These are phyloP conservation scores for Tineola bisselliella DNA, from an alignment of 2,888 invertebrate genomes.

Conservation along the genomic window DNA sequence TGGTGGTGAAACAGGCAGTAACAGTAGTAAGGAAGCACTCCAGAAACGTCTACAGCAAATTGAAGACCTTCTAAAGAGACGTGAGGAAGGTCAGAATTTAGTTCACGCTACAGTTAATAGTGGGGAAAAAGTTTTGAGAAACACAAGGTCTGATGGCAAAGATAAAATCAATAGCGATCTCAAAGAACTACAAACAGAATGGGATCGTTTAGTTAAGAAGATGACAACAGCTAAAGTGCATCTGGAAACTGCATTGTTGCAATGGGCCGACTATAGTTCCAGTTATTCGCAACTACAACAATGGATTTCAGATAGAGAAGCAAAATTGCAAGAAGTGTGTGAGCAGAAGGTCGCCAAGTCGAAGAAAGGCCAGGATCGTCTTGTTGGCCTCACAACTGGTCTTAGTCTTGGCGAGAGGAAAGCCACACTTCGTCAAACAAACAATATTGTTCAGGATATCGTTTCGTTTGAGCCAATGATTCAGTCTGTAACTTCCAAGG, in stretches of 20 bases:
- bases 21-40: constrained; percentile 83
- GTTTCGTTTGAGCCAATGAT: constrained; percentile 98
- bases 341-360: constrained; percentile 85
- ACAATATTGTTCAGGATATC: constrained; percentile 95
- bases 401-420: constrained; percentile 86
- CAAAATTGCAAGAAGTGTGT: constrained; percentile 88
- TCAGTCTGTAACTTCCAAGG: constrained; percentile 93
- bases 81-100: constrained; percentile 88
- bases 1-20: constrained; percentile 81
- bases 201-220: constrained; percentile 91
- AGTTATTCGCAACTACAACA: constrained; percentile 91
- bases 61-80: constrained; percentile 80
- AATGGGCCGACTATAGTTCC: constrained; percentile 97
- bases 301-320: constrained; percentile 94
- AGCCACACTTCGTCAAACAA: constrained; percentile 88
- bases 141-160: constrained; percentile 88
- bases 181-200: constrained; percentile 89
- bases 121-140: constrained; percentile 88
- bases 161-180: constrained; percentile 88
- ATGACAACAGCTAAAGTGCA: constrained; percentile 92
- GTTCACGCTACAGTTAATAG: constrained; percentile 88
- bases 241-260: constrained; percentile 87
- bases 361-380: constrained; percentile 75
- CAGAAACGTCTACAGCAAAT: constrained; percentile 82
- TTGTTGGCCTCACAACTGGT: constrained; percentile 76